Evolutionary conservation across 2,113 vertebrate genomes (phyloP).

Genomic region (Vulpes ferrilata): DNA sequence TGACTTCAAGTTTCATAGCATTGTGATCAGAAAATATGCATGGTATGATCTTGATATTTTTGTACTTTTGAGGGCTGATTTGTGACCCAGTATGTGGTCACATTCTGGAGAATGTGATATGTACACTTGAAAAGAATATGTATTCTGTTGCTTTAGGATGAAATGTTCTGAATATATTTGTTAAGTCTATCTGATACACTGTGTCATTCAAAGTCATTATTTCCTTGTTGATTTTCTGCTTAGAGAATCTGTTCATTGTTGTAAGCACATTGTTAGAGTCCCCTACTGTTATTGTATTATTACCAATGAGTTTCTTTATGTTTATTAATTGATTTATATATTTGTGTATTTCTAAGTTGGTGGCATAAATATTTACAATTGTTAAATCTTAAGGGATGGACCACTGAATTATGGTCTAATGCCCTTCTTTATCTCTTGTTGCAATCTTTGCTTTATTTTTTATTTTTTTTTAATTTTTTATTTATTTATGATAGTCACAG

Average conservation of each 20-base stretch:
- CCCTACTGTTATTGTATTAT: background rate
- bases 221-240: background rate
- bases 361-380: background rate
- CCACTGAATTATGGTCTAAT: background rate
- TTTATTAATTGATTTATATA: background rate
- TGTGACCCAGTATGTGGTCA: background rate
- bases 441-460: background rate
- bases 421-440: background rate
- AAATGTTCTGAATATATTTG: background rate
- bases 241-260: background rate
- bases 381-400: background rate
- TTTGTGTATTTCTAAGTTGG: background rate
- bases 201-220: background rate
- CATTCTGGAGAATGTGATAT: background rate
- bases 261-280: background rate
- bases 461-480: no score
- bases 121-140: background rate
- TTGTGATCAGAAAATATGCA: background rate
- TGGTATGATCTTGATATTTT: no score
- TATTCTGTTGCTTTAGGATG: background rate
- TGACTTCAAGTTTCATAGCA: background rate
- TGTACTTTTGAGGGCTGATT: no score
- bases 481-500: no score
- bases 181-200: background rate
- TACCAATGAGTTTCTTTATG: background rate